Conservation (phyloP, 2,113 vertebrate genomes). For the Hiodon tergisus region DNA sequence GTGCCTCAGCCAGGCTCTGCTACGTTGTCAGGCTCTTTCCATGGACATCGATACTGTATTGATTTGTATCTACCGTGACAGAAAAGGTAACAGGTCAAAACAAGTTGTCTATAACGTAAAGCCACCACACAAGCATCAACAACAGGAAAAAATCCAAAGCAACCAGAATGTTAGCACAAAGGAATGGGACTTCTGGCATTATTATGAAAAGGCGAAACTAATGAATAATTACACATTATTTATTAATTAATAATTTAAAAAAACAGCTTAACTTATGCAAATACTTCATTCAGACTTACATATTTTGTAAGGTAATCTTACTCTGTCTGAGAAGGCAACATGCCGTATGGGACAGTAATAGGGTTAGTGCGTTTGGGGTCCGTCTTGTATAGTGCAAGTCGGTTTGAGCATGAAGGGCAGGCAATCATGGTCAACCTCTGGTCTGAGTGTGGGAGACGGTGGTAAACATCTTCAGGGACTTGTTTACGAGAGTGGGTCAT, state of each 20-base stretch:
- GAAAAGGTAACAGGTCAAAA: slow-evolving; percentile 10
- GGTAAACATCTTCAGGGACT: not conserved
- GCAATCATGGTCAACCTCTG: not conserved
- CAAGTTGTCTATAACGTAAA: slow-evolving; percentile 7
- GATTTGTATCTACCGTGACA: not conserved
- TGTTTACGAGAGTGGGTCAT: slow-evolving; percentile 11
- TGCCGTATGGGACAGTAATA: not conserved
- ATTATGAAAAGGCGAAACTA: too few relatives aligned
- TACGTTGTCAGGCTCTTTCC: not conserved
- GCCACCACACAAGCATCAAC: slow-evolving; percentile 7
- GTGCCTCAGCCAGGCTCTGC: not conserved
- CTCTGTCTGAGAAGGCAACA: not conserved
- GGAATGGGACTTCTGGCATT: too few relatives aligned
- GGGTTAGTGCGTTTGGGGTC: not conserved
- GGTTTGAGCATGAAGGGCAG: not conserved
- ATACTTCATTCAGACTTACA: too few relatives aligned
- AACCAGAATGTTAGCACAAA: not conserved
- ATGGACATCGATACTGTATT: not conserved
- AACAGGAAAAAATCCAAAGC: not conserved
- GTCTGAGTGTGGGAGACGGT: not conserved
- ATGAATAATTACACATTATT: too few relatives aligned
- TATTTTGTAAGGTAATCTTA: too few relatives aligned
- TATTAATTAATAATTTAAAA: too few relatives aligned
- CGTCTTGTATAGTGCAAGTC: not conserved
- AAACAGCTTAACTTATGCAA: too few relatives aligned